Evolutionary conservation across 2,888 invertebrate species (phyloP).

Genomic region (Tachina grossa): DNA sequence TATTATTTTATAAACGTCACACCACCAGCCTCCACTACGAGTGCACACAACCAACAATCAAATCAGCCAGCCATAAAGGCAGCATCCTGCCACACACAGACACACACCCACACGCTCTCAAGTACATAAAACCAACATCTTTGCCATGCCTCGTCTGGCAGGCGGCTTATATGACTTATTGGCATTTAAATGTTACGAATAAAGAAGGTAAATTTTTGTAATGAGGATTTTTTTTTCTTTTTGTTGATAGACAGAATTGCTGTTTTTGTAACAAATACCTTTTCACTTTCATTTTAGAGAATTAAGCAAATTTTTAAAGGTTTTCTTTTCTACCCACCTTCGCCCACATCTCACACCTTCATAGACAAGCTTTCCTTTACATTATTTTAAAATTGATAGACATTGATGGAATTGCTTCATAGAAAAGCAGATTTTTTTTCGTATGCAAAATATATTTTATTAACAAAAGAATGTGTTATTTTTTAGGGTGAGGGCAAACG

Average conservation of each 20-base stretch:
- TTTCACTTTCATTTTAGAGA: conserved; percentile 37
- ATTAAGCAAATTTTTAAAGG: not conserved
- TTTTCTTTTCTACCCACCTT: not conserved
- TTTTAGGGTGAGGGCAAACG: not conserved
- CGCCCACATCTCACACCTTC: not conserved
- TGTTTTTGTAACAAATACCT: conserved; percentile 17
- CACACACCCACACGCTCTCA: not conserved
- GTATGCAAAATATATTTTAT: not conserved
- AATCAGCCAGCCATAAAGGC: conserved; percentile 36
- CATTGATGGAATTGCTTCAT: conserved; percentile 6
- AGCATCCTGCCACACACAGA: conserved; percentile 21
- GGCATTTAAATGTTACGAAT: conserved; percentile 47
- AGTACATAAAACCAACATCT: not conserved
- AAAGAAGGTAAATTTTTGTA: not conserved
- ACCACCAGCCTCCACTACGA: conserved; percentile 15
- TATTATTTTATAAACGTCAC: conserved; percentile 33
- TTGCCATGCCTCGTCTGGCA: conserved; percentile 42
- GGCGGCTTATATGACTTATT: conserved; percentile 66
- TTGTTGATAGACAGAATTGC: not conserved
- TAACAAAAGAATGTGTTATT: not conserved
- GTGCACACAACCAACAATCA: conserved; percentile 29
- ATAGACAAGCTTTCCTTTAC: not conserved
- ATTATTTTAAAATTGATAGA: conserved; percentile 13
- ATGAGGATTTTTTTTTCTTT: not conserved
- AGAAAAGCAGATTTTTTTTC: not conserved